Base-by-base conservation (phyloP, 2,113 vertebrate genomes). In the Cyprinodon brontotheroides region DNA sequence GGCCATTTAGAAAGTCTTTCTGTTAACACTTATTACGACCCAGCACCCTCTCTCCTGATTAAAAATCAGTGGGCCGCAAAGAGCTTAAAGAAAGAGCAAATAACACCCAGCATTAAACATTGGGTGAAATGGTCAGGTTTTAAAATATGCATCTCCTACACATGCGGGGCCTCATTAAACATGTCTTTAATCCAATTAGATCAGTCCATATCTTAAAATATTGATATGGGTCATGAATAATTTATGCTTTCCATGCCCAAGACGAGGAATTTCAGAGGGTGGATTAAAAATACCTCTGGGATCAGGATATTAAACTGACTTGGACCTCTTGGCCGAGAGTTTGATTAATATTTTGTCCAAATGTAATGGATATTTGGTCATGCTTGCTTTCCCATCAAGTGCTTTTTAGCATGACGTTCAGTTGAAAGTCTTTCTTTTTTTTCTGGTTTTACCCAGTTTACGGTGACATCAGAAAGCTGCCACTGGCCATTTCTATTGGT, bases 101-200 rank as follows among this genome's bases (percentile, higher is more conserved):
- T 89, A 73, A 70, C 65, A 75, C 68, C 7, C 64, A 82, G 83
- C 83, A 88, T 90, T 91, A 82, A 88, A 84, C 84, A 72, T 66
- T 53, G 80, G 82, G 82, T 89, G 80, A 90, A 92, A 91, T 80
- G 88, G 88, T 92, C 91, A 84, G 87, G 79, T 81, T 89, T 86
- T 87, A 87, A 92, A 90, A 91, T 91, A 91, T 91, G 90, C 90
- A 86, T 90, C 86, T 85, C 85, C 83, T 89, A 87, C 88, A 92
- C 87, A 89, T 77, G 89, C 89, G 83, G 72, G 86, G 85, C 89
- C 89, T 92, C 92, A 93, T 94, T 93, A 93, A 87, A 89, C 85
- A 91, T 68, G 45, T 92, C 92, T 92, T 93, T 94, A 92, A 93
- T 92, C 90, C 92, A 93, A 93, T 93, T 94, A 93, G 89, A 90